Conservation (phyloP, 30 jellyfish, hydroid and myxozoan genomes). For the Aurelia sp. region DNA sequence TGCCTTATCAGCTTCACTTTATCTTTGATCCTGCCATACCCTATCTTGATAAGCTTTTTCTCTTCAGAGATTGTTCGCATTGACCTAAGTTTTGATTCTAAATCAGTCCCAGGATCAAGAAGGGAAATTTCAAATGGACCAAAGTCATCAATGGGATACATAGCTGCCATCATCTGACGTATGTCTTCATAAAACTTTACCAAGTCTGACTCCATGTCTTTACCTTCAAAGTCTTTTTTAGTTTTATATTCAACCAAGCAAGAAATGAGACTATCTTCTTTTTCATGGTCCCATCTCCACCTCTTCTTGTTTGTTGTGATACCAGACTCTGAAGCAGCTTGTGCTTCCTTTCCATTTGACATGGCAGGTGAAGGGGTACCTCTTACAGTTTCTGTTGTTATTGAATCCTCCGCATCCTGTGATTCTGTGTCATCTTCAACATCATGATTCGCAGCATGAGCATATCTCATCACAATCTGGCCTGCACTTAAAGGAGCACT, state of each 20-base stretch:
- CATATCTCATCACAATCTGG: no score
- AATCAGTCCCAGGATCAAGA: neutral
- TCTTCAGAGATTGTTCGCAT: neutral
- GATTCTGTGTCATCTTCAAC: no score
- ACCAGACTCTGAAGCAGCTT: neutral
- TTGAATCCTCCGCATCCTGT: no score
- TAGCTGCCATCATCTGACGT: constrained; percentile 28
- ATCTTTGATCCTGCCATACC: constrained; percentile 5
- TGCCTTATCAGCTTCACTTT: constrained; percentile 27
- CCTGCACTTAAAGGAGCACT: no score
- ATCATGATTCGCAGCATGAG: no score
- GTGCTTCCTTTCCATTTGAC: no score
- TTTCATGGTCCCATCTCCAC: neutral
- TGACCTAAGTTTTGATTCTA: neutral
- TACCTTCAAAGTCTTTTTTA: constrained; percentile 31
- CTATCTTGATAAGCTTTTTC: neutral
- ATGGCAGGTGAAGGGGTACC: no score
- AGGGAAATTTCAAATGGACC: constrained; percentile 13
- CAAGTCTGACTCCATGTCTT: constrained; percentile 36
- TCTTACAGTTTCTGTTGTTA: no score
- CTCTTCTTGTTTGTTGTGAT: neutral
- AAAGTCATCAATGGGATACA: constrained; percentile 10
- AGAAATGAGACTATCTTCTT: neutral
- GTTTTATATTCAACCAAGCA: constrained; percentile 8
- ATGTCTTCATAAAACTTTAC: constrained; percentile 22